Evolutionary conservation across 2,797 vertebrate species (phyloP).

Genomic region (Notolepis coatsorum): DNA sequence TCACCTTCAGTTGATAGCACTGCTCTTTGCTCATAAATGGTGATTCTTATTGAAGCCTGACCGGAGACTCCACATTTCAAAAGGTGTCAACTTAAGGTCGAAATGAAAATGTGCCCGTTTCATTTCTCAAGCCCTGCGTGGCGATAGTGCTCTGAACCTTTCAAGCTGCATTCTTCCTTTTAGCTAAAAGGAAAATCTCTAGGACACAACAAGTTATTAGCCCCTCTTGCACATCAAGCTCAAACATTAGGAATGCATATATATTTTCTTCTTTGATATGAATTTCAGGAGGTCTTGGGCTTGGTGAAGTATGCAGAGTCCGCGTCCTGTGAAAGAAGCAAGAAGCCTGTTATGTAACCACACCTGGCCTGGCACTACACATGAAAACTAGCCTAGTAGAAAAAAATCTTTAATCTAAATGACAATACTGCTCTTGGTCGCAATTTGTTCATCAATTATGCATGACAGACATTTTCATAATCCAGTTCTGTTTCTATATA

Average conservation of each 20-base stretch:
- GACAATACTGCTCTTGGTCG: neutral
- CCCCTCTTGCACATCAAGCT: conserved; percentile 1
- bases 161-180: conserved; percentile 25
- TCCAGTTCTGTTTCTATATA: neutral
- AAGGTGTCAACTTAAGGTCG: neutral
- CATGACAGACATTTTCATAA: neutral
- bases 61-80: neutral
- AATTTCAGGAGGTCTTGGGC: conserved; percentile 70
- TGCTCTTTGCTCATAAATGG: neutral
- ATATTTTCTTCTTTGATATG: conserved; percentile 10
- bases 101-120: neutral
- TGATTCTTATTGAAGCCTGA: neutral
- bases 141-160: conserved; percentile 7
- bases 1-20: neutral
- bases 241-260: conserved; percentile 16
- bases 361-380: too few relatives aligned
- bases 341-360: conserved; percentile 22
- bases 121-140: neutral
- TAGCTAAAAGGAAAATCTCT: conserved; percentile 15
- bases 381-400: too few relatives aligned
- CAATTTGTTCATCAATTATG: neutral
- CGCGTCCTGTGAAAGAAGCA: conserved; percentile 86
- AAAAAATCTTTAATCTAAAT: too few relatives aligned
- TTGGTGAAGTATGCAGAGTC: conserved; percentile 88
- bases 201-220: conserved; percentile 15